These are phyloP conservation scores for Eptesicus fuscus DNA, from an alignment of 2,113 vertebrate genomes.

Conservation along the genomic window DNA sequence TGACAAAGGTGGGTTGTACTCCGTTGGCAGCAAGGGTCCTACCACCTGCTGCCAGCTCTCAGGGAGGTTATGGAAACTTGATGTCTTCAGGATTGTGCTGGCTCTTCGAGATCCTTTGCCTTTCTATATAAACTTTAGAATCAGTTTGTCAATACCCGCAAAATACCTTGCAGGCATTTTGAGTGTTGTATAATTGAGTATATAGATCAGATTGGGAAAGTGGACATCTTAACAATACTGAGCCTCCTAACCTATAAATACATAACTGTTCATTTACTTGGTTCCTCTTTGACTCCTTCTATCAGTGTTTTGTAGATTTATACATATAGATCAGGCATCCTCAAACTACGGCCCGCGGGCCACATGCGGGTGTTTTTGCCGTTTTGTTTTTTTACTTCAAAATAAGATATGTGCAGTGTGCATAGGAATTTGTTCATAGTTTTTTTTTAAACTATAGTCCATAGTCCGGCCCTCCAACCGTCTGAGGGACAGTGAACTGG, in stretches of 20 bases:
- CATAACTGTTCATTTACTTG: not conserved
- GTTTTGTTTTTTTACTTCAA: too few relatives aligned
- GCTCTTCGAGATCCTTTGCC: not conserved
- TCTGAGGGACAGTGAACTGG: too few relatives aligned
- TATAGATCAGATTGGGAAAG: not conserved
- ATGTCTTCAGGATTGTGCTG: not conserved
- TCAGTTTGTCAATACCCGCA: not conserved
- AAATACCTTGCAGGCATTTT: not conserved
- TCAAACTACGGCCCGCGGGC: too few relatives aligned
- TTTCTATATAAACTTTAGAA: not conserved
- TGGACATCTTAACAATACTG: not conserved
- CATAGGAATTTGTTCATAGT: too few relatives aligned
- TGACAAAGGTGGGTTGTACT: not conserved
- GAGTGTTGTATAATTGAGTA: not conserved
- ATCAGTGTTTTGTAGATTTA: not conserved
- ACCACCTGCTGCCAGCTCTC: not conserved
- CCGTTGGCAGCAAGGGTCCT: too few relatives aligned
- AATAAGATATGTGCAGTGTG: too few relatives aligned
- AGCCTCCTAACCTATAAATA: not conserved
- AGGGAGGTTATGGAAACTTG: not conserved
- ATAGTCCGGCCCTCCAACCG: too few relatives aligned
- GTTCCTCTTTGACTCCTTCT: not conserved
- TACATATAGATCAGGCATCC: not conserved
- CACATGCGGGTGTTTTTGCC: too few relatives aligned
- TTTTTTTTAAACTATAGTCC: too few relatives aligned